A percentile compares a stretch with the other conserved stretches of the same genome.
These are phyloP conservation scores for Nomada flava DNA, from an alignment of 2,888 invertebrate genomes.

Conservation along the genomic window DNA sequence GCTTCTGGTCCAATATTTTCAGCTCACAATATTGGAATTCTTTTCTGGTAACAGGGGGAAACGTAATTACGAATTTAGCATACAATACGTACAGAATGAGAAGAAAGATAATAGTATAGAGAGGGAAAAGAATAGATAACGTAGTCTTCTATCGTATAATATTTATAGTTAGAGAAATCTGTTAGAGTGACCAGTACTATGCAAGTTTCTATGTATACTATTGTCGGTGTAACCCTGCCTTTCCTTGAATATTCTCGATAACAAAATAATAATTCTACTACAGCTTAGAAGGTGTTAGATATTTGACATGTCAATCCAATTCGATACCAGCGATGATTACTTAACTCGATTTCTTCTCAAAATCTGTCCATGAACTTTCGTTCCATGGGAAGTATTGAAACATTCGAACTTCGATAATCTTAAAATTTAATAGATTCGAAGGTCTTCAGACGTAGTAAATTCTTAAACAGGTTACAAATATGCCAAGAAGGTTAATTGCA, in stretches of 20 bases:
- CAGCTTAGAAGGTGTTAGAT: constrained; percentile 2
- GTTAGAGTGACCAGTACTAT: neutral
- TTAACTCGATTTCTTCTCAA: constrained; percentile 2
- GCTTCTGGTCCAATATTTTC: too few species aligned
- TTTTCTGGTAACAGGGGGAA: neutral
- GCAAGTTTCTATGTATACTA: constrained; percentile 6
- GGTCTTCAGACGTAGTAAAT: neutral
- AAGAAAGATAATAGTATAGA: constrained; percentile 2
- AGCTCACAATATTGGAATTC: too few species aligned
- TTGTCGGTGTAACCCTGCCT: constrained; percentile 7
- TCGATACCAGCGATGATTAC: neutral
- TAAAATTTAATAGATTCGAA: too few species aligned
- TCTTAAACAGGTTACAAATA: neutral
- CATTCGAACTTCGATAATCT: too few species aligned
- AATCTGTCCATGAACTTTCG: neutral
- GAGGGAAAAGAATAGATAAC: constrained; percentile 1
- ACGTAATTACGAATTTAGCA: neutral
- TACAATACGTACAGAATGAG: constrained; percentile 3
- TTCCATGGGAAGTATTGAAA: neutral
- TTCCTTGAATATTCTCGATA: neutral
- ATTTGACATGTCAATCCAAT: neutral
- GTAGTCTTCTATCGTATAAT: constrained; percentile 9
- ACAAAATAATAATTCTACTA: neutral
- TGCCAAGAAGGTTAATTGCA: neutral
- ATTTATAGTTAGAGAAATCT: constrained; percentile 4